A percentile compares a stretch with the other conserved stretches of the same genome.
phyloP scores from a whole-genome alignment of 53 echinoderm and acorn worm genomes.

The Antedon mediterranea region DNA sequence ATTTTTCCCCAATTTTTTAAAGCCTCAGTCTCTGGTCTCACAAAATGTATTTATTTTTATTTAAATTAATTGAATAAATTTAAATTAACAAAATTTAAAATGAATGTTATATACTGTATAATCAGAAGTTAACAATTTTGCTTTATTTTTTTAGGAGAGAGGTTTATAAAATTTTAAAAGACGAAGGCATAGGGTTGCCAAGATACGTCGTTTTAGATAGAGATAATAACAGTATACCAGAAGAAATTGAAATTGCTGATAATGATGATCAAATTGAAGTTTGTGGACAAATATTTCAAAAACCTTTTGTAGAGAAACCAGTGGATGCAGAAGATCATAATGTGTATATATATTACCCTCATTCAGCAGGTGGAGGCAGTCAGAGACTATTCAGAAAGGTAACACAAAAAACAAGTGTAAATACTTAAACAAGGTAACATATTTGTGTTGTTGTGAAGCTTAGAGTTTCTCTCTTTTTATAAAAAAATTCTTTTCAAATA shows the following conservation, averaged over 20 bases:
- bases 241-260: background rate
- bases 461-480: background rate
- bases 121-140: too few species aligned
- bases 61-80: too few species aligned
- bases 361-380: constrained; percentile 89
- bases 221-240: constrained; percentile 22
- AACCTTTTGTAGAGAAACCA: constrained; percentile 93
- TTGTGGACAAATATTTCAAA: constrained; percentile 58
- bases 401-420: constrained; percentile 1
- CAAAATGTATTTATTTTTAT: too few species aligned
- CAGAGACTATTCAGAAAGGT: constrained; percentile 95
- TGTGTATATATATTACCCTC: constrained; percentile 81
- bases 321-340: constrained; percentile 90
- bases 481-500: background rate
- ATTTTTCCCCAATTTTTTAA: too few species aligned
- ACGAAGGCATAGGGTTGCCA: constrained; percentile 64
- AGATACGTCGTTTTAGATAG: constrained; percentile 64
- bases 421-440: background rate
- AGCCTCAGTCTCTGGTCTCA: too few species aligned
- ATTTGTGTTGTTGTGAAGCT: background rate
- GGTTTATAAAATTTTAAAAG: constrained; percentile 65
- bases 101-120: too few species aligned
- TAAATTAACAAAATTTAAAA: too few species aligned
- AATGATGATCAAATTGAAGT: constrained; percentile 77
- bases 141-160: constrained; percentile 48